Evolutionary conservation across 2,113 vertebrate genomes (phyloP), one percentile per base, ranked within the genome.

Genomic region (Corythornis cristatus): DNA sequence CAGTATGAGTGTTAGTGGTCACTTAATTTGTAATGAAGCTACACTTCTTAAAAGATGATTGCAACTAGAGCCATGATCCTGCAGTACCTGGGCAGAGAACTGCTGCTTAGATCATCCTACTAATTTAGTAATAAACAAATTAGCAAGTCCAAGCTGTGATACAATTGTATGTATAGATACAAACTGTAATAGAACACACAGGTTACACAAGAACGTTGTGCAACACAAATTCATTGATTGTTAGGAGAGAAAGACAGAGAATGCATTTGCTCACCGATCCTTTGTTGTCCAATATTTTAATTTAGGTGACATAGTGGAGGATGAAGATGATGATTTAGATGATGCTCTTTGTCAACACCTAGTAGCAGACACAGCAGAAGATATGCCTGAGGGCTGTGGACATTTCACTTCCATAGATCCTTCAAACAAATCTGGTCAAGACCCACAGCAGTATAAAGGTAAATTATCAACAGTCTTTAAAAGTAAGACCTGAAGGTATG

Each of bases 221-320:
- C 18, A 74, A 12, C 37, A 3, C 61, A 12, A 82, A 83, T 62
- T 61, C 4, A 42, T 40, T 60, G 58, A 48, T 31, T 56, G 26
- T 12, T 31, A 45, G 26, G 11, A 35, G 62, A 28, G 31, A 87
- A 51, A 85, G 21, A 82, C 7, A 58, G 26, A 76, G 67, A 68
- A 67, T 70, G 9, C 42, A 40, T 88, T 85, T 88, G 5, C 58
- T 86, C 9, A 28, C 33, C n/a, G 23, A 37, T 16, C 74, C 51
- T 91, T n/a, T 33, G 13, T 73, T 73, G 45, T 51, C n/a, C 64
- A 37, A 58, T 90, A 22, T 79, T 93, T 86, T 86, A 73, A 85
- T 80, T 43, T 60, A 98, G 98, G 98, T 72, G 98, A 98, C 43
- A 94, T 98, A 85, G 87, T 97, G 11, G 98, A 98, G 72, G 98